Evolutionary conservation across 2,797 vertebrate genomes (phyloP), one percentile per base, ranked within the genome.

Genomic region (Linurgus olivaceus): DNA sequence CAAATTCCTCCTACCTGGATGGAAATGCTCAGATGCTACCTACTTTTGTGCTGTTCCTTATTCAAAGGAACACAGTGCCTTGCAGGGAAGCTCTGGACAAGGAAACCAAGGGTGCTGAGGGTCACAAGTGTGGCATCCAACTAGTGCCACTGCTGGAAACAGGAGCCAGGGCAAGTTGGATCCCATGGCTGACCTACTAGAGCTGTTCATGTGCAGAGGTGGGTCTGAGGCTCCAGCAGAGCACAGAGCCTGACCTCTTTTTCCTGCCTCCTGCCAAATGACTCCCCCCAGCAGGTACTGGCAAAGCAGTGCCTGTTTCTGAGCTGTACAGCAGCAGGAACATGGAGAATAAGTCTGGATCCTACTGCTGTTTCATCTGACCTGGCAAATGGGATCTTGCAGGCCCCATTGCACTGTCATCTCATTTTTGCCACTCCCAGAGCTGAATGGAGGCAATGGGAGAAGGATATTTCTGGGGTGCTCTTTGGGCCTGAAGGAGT

Each of bases 91-190:
- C 29, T 57, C 67, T 62, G 74, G 26, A 24, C 16, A 18, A 47
- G n/a, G 35, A 75, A 54, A 20, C 6, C 35, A 50, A 65, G 15
- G 18, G 24, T n/a, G 29, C 35, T 48, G 45, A 52, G 13, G 38
- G 24, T 26, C 5, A 0, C 24, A 50, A 0, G 0, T 2, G 2
- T 8, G 29, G 29, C 6, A 4, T 13, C 23, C 26, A 57, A 3
- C 11, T 6, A 15, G 4, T 26, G 18, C 14, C 14, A 13, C 23
- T 59, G 38, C 44, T 79, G 73, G 42, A 62, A 94, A 42, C 9
- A 37, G 44, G 6, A 65, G 6, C 17, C 68, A 54, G 26, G 24
- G 19, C 29, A 14, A 62, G 52, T 7, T 17, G 37, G 23, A 73
- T 37, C 37, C 59, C 33, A 31, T 2, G 2, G 23, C 47, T 87